Conservation (phyloP, 2,888 invertebrate species). For the Drosophila leonis region DNA sequence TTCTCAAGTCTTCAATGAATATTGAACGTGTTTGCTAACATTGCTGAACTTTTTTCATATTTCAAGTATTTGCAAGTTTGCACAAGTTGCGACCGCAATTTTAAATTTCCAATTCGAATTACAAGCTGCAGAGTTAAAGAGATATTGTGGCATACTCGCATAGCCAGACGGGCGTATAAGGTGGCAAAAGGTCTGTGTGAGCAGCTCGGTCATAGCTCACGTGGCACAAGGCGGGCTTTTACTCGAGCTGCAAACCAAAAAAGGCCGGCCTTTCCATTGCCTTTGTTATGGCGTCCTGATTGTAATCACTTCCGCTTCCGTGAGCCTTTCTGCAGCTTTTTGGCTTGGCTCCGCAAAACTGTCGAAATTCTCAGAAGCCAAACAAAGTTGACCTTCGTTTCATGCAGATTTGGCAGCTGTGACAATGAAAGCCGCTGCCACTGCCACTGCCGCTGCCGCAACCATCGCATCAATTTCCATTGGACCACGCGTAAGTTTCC, state of each 20-base stretch:
- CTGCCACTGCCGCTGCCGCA: background rate
- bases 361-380: conserved; percentile 18
- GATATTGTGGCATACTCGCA: background rate
- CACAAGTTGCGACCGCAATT: background rate
- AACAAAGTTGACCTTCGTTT: conserved; percentile 54
- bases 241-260: conserved; percentile 29
- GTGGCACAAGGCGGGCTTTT: conserved; percentile 10
- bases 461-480: conserved; percentile 21
- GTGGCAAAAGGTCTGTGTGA: conserved; percentile 10
- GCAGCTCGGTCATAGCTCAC: conserved; percentile 48
- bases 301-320: conserved; percentile 62
- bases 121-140: background rate
- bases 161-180: conserved; percentile 9
- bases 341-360: conserved; percentile 16
- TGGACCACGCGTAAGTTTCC: conserved; percentile 39
- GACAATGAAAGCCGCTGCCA: conserved; percentile 36
- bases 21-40: background rate
- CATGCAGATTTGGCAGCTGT: conserved; percentile 56
- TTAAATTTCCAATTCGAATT: background rate
- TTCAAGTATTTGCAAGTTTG: conserved; percentile 2
- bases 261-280: conserved; percentile 21
- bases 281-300: conserved; percentile 29
- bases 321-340: conserved; percentile 44
- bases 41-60: background rate
- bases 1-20: background rate